Base-by-base conservation (phyloP, 2,113 vertebrate species). In the Orthonyx spaldingii region DNA sequence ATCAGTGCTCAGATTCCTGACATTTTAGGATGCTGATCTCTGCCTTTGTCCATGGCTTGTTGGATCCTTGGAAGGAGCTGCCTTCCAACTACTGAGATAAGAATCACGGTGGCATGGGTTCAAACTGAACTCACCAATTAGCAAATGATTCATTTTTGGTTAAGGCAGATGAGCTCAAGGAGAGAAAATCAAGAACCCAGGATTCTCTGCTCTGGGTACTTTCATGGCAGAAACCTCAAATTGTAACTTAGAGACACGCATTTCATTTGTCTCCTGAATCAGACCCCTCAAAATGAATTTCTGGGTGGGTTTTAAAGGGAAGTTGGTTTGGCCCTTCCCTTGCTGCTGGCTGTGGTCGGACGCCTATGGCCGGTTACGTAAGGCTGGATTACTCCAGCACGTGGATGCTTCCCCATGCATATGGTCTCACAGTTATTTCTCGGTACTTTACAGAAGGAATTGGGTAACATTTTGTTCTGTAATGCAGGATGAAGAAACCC, bases 391-490 rank as follows among this genome's bases (percentile, higher is more conserved):
- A 84, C 94, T 84, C 90, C 89, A 75, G 93, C 89, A 92, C 56
- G 86, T 86, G 86, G 93, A 75, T 71, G 84, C 93, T 68, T 53
- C 91, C 71, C 57, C 89, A 14, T 84, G 76, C 88, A 63, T 49
- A 76, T 94, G 92, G 92, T 74, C 93, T 95, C 93, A 10, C 93
- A 87, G 90, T 81, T 93, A 70, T 52, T 94, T 85, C 94, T 96
- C 32, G 72, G 87, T 93, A 0, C 70, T 86, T 83, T 84, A 47
- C 92, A 74, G 72, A 37, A 89, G 30, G 75, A 89, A 78, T 96
- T 97, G 93, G 69, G 93, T 93, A 96, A 97, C 94, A 64, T 92
- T 90, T 87, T 94, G 88, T 94, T 89, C 96, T 90, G 68, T 87
- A 94, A 90, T 13, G 69, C 95, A 39, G 86, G 53, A 78, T 96